These are phyloP conservation scores for Eleginops maclovinus DNA, from an alignment of 2,113 vertebrate genomes.

Conservation along the genomic window DNA sequence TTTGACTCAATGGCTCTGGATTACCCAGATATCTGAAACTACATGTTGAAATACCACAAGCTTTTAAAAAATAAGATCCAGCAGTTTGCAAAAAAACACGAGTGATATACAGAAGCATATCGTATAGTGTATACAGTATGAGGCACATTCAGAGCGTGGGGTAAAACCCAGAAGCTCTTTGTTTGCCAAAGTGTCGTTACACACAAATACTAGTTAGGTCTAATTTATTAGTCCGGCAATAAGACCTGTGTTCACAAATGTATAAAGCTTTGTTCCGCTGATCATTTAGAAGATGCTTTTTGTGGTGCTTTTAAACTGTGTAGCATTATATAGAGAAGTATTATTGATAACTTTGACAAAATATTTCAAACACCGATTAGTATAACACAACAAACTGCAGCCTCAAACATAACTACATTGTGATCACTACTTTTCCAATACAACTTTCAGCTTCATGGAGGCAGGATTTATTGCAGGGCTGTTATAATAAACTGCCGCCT, in stretches of 20 bases:
- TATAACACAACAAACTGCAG: too few species aligned
- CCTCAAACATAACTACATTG: background rate
- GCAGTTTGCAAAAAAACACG: background rate
- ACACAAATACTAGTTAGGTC: too few species aligned
- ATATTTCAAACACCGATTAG: background rate
- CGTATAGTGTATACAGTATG: too few species aligned
- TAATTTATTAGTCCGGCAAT: background rate
- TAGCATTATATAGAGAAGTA: background rate
- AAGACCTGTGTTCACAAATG: background rate
- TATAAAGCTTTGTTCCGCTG: too few species aligned
- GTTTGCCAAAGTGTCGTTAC: background rate
- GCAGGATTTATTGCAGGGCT: background rate
- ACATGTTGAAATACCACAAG: slow-evolving; percentile 23
- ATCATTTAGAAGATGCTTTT: background rate
- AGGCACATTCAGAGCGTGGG: too few species aligned
- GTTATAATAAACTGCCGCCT: background rate
- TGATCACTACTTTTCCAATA: background rate
- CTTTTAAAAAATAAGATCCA: background rate
- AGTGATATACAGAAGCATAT: background rate
- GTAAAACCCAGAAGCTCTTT: too few species aligned
- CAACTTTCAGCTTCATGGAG: background rate
- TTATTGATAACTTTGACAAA: background rate
- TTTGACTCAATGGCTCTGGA: background rate
- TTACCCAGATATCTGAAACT: slow-evolving; percentile 24
- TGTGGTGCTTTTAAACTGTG: background rate